Percentiles rank a stretch among this genome's conserved stretches.
Conservation (phyloP, 2,797 vertebrate genomes). For the Enteromius trimaculatus region DNA sequence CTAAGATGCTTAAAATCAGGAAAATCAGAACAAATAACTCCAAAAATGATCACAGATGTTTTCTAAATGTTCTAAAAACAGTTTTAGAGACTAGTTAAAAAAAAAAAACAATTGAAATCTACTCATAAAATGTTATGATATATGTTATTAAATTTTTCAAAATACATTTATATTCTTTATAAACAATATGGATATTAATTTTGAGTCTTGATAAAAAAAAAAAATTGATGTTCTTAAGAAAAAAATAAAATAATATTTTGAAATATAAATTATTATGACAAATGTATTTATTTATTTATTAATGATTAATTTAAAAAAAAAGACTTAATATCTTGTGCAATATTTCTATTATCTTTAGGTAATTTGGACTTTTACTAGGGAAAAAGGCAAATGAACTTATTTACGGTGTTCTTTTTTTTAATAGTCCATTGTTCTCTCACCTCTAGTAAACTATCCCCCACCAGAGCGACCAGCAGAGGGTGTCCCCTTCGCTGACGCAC, state of each 20-base stretch:
- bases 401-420: neutral
- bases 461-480: conserved; percentile 87
- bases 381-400: neutral
- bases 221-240: neutral
- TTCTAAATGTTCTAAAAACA: neutral
- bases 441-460: conserved; percentile 96
- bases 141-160: neutral
- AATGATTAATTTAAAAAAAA: too few relatives aligned
- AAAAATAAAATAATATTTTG: too few relatives aligned
- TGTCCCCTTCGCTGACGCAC: conserved; percentile 86
- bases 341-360: neutral
- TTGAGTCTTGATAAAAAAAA: neutral
- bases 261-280: too few relatives aligned
- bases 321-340: neutral
- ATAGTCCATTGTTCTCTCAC: conserved; percentile 67
- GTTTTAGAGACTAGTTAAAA: neutral
- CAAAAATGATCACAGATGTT: neutral
- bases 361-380: neutral
- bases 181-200: neutral
- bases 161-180: neutral
- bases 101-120: neutral
- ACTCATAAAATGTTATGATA: neutral
- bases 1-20: neutral
- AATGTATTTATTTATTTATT: neutral
- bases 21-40: neutral